Base-by-base conservation (phyloP, 2,888 invertebrate species). In the Chaetogeoica ovagalla region DNA sequence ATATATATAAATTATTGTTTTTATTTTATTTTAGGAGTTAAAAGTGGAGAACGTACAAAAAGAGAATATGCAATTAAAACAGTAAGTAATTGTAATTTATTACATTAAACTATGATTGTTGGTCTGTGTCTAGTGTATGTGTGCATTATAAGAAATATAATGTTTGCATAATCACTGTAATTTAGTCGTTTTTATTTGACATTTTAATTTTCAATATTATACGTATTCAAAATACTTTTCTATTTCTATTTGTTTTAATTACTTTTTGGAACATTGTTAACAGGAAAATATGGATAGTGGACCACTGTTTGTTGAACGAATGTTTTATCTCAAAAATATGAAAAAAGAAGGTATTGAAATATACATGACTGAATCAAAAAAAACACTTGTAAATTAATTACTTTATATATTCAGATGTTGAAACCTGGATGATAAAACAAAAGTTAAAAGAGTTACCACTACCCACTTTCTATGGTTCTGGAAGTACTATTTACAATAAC, bases 271-370 rank as follows among this genome's bases (percentile, higher is more conserved):
- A 21, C 39, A 30, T 60, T 55, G 43, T 70, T 84, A 85, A 69
- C 83, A 88, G 87, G 99, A 99, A 86, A 97, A 96, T 3, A 93
- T 95, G 86, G 90, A 91, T 15, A 99, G 96, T 88, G 99, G 99
- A 0, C 98, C 98, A 0, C 88, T 99, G 19, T 99, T 98, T 88
- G 96, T 97, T n/a, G 99, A 99, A 89, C 93, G 96, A 85, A 94
- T 97, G 87, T 97, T 97, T 87, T 95, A 98, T 84, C 91, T 96
- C 82, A 90, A 96, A 85, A 93, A 93, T 83, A 94, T 94, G 52
- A 94, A 93, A 86, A 88, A 89, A 83, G 89, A 91, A 71, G 71
- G 79, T 79, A 79, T 39, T 59, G 5, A 70, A 30, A 43, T 30
- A 15, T 7, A 19, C n/a, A 37, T 21, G 19, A 17, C 30, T 15